Conservation (phyloP, 2,888 invertebrate species). For the Orthonevra nobilis region DNA sequence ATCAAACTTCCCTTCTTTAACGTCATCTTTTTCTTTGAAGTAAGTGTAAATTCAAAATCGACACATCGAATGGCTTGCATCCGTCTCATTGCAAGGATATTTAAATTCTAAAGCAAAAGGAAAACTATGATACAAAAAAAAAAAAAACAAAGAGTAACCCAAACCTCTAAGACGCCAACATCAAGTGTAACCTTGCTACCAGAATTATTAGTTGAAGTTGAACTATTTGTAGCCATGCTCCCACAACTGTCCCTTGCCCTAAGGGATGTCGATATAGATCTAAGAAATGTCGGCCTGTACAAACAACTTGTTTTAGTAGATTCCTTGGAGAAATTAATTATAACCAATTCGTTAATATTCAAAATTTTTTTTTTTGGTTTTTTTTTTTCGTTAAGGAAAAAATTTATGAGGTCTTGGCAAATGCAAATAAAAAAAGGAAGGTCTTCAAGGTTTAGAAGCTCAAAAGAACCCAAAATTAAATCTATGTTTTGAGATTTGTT, state of each 20-base stretch:
- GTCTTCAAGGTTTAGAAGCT: constrained; percentile 24
- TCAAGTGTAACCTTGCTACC: constrained; percentile 79
- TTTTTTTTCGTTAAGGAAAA: constrained; percentile 10
- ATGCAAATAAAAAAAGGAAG: not conserved
- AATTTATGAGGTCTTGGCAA: constrained; percentile 30
- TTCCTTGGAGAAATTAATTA: constrained; percentile 70
- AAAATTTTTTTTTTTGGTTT: constrained; percentile 52
- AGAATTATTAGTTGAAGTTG: constrained; percentile 76
- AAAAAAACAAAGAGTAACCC: constrained; percentile 71
- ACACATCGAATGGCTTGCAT: too few species aligned
- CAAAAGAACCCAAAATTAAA: constrained; percentile 26
- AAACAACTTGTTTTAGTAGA: constrained; percentile 77
- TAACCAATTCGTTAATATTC: constrained; percentile 60
- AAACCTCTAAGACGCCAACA: constrained; percentile 80
- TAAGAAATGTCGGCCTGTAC: constrained; percentile 78
- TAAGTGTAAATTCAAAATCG: too few species aligned
- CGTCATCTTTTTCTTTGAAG: too few species aligned
- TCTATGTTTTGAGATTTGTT: not conserved
- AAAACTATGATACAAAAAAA: not conserved
- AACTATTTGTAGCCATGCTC: constrained; percentile 75
- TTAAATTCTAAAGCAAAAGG: too few species aligned
- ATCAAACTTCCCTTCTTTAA: too few species aligned
- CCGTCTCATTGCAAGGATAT: too few species aligned
- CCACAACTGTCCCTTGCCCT: constrained; percentile 76
- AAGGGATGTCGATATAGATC: constrained; percentile 77